Base-by-base conservation (phyloP, 23 tunicate genomes). In the Clavelina lepadiformis region DNA sequence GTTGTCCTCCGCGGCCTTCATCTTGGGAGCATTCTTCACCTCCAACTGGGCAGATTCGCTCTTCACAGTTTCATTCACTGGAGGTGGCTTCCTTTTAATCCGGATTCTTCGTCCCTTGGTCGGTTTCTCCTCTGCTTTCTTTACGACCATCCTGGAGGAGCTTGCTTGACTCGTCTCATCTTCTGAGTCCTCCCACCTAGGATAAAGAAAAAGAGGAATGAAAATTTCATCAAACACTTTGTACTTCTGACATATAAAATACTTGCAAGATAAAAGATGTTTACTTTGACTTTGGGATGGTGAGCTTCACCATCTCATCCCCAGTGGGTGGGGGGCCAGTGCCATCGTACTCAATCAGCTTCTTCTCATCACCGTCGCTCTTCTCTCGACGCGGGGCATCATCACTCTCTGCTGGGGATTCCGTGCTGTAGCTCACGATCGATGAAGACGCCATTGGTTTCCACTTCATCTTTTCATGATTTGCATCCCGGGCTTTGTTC, bases 241-340 rank as follows among this genome's bases (percentile, higher is more conserved):
- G n/a, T n/a, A n/a, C n/a, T n/a, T n/a, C n/a, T n/a, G n/a, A n/a
- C n/a, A n/a, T n/a, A n/a, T n/a, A 25, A 11, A 7, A 38, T 6
- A 70, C 19, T n/a, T 19, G 5, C 64, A 58, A 53, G 2, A 62
- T n/a, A n/a, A n/a, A n/a, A n/a, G n/a, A n/a, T n/a, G n/a, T 30
- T 54, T 63, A 82, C 91, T 59, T 82, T 21, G 91, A 82, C 37
- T 82, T 82, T 5, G 91, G 91, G 28, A 82, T 73, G n/a, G 79
- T 82, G 46, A 82, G 74, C 38, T 82, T 74, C 44, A 82, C 74
- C 54, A 82, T 36, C 29, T 82, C 81, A 61, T 82, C 91, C 2
- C 91, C 91, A 8, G 71, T 56, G 18, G 91, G 91, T 28, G 81
- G 69, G 2, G 91, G 91, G 22, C 75, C 91, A 25, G 81, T 61